A percentile compares a stretch with the other conserved stretches of the same genome.
Evolutionary conservation across 2,888 invertebrate species (phyloP).

Genomic region (Lampropteryx suffumata): DNA sequence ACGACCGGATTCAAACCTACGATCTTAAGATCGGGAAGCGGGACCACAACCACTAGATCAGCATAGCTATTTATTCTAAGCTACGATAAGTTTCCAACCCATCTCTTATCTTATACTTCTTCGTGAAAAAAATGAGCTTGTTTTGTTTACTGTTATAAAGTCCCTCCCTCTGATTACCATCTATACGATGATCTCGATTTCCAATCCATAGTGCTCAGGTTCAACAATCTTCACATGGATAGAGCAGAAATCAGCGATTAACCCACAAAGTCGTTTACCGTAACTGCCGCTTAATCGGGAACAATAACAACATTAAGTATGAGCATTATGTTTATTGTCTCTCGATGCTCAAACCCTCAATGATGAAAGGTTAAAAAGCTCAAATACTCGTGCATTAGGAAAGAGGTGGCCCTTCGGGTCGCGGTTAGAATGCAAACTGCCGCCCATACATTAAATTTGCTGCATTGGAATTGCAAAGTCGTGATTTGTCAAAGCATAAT

Average conservation of each 20-base stretch:
- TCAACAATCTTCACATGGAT: constrained; percentile 13
- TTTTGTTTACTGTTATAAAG: too few relatives aligned
- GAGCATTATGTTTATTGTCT: constrained; percentile 75
- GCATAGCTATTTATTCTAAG: too few relatives aligned
- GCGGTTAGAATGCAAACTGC: constrained; percentile 82
- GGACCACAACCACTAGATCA: too few relatives aligned
- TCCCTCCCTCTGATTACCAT: background rate
- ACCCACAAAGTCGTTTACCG: constrained; percentile 25
- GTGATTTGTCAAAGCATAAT: constrained; percentile 84
- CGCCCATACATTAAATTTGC: constrained; percentile 83
- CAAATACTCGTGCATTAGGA: constrained; percentile 83
- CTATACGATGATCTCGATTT: background rate
- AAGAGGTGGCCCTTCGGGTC: constrained; percentile 81
- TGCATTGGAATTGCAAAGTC: constrained; percentile 83
- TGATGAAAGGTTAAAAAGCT: constrained; percentile 83
- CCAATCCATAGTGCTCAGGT: background rate
- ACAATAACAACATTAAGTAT: constrained; percentile 66
- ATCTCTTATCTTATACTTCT: too few relatives aligned
- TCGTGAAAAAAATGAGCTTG: too few relatives aligned
- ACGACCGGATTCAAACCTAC: too few relatives aligned
- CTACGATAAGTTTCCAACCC: too few relatives aligned
- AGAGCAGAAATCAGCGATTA: constrained; percentile 8
- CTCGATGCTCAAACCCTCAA: constrained; percentile 74
- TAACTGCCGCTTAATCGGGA: constrained; percentile 52
- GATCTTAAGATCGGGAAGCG: too few relatives aligned